Base-by-base conservation (phyloP, 1,140 invertebrate species). In the Centruroides vittatus region DNA sequence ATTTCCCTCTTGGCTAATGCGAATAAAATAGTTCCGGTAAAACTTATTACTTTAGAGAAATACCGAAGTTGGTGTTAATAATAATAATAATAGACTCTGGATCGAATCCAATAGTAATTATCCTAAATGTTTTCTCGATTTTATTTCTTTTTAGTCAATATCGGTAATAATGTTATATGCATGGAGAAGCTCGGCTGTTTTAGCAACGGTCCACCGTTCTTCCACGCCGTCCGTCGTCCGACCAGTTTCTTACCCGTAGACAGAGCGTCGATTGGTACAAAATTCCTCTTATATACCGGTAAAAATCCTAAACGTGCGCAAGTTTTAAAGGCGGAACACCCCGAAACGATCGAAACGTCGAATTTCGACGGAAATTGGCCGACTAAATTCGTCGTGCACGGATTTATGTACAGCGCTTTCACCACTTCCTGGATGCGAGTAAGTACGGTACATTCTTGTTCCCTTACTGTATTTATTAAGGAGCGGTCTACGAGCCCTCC, bases 381-480 rank as follows among this genome's bases (percentile, higher is more conserved):
- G 35, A 78, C 86, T 48, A 89, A 83, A 68, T 78, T 92, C 60
- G 81, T 93, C 47, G 80, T 84, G 7, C 89, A 93, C 68, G 90
- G 90, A 10, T 93, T 64, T 6, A 64, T 60, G 34, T 59, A 64
- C 51, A 64, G 61, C 9, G 35, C 54, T 47, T 23, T 34, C 5
- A 12, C 58, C 36, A 61, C 48, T 0, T 49, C 59, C 6, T 64
- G 62, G 62, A 35, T 64, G 10, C 47, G 58, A 36, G 62, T 64
- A 58, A 23, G 54, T 23, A 55, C 11, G 3, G 23, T 23, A 23
- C 23, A 23, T 23, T 2, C 1, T 23, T 23, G 2, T 23, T 23
- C 23, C n/a, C n/a, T n/a, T n/a, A n/a, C n/a, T n/a, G n/a, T 23
- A 23, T 23, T 23, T 23, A 23, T 23, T 23, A 23, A 23, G 23